Evolutionary conservation across 2,113 vertebrate genomes (phyloP).

Genomic region (Macroglossus sobrinus): DNA sequence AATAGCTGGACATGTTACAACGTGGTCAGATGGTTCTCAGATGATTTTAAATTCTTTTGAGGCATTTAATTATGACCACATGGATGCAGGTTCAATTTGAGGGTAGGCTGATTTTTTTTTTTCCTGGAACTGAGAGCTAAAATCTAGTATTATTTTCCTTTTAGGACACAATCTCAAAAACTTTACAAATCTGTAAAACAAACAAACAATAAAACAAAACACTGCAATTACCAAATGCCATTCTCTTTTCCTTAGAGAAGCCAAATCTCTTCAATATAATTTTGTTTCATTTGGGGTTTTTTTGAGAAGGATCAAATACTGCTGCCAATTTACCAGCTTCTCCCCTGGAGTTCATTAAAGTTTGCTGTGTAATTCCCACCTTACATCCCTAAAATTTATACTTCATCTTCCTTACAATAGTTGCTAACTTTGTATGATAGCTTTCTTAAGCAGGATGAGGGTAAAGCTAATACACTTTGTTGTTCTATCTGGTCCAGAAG

Average conservation of each 20-base stretch:
- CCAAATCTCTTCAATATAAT: neutral
- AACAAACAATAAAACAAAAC: neutral
- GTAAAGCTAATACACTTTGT: neutral
- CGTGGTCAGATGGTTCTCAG: constrained; percentile 23
- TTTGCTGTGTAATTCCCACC: neutral
- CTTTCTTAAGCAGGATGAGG: neutral
- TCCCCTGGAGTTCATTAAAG: neutral
- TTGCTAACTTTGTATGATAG: neutral
- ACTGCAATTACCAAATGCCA: neutral
- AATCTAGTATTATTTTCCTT: neutral
- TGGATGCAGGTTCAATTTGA: constrained; percentile 52
- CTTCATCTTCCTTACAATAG: constrained; percentile 3
- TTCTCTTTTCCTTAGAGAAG: neutral
- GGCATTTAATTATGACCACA: constrained; percentile 56
- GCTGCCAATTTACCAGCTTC: neutral
- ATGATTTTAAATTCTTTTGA: constrained; percentile 41
- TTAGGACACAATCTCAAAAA: neutral
- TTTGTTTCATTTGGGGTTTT: neutral
- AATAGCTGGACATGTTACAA: neutral
- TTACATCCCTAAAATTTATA: neutral
- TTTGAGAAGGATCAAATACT: neutral
- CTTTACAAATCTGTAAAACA: neutral
- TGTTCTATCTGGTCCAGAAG: neutral
- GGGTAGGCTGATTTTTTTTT: neutral
- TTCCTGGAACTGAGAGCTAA: constrained; percentile 8